phyloP scores from a whole-genome alignment of 2,113 vertebrate species.

The Mystacornis crossleyi region DNA sequence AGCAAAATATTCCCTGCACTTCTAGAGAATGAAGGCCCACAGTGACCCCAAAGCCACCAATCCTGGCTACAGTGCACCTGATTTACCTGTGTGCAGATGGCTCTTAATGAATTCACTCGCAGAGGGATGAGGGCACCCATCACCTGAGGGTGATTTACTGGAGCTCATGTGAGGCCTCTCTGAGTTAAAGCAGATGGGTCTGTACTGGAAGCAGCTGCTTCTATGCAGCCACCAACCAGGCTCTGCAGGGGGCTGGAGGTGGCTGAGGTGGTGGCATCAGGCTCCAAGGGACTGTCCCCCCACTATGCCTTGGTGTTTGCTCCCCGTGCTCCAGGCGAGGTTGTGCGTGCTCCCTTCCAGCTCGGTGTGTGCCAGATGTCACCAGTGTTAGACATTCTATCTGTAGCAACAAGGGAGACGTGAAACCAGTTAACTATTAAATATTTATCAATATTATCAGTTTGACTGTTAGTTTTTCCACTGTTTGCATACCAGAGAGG shows the following conservation, averaged over 20 bases:
- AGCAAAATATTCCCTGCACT: neutral
- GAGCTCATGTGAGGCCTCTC: neutral
- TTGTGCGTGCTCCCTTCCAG: neutral
- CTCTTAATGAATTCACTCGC: neutral
- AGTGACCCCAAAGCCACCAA: neutral
- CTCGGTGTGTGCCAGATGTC: neutral
- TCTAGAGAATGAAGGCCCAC: neutral
- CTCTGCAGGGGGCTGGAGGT: neutral
- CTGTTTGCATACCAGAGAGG: neutral
- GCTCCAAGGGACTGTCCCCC: neutral
- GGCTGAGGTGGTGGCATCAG: neutral
- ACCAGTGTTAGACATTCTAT: neutral
- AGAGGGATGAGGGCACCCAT: neutral
- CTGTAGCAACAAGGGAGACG: neutral
- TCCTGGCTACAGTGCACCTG: too few relatives aligned
- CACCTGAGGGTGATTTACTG: neutral
- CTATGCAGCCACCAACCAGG: neutral
- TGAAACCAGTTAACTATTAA: conserved; percentile 39
- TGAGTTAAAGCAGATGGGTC: neutral
- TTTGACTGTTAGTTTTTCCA: conserved; percentile 54
- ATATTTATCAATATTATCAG: conserved; percentile 64
- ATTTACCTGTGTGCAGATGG: neutral
- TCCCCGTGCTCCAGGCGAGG: neutral
- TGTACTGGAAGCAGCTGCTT: neutral
- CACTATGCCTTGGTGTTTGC: neutral